A percentile compares a stretch with the other conserved stretches of the same genome.
These are phyloP conservation scores for Cheumatopsyche charites DNA, from an alignment of 1,140 invertebrate species.

Conservation along the genomic window DNA sequence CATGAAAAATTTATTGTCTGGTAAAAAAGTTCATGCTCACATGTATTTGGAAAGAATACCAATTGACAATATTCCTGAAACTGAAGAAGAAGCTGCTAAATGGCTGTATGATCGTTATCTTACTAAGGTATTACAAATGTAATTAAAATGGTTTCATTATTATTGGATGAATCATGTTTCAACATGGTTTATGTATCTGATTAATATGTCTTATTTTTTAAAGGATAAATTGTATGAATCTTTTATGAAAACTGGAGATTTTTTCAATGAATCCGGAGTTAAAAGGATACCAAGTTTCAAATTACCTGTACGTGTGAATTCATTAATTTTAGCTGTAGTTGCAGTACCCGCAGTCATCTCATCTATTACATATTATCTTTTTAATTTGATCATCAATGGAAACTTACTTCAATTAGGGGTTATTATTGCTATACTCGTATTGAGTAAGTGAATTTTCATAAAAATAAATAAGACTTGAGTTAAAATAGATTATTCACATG, in stretches of 20 bases:
- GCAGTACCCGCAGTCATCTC: slow-evolving; percentile 73
- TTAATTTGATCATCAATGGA: slow-evolving; percentile 72
- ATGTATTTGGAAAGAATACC: slow-evolving; percentile 83
- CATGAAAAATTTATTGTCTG: slow-evolving; percentile 81
- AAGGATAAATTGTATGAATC: slow-evolving; percentile 83
- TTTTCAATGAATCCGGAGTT: slow-evolving; percentile 77
- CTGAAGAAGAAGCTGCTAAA: slow-evolving; percentile 76
- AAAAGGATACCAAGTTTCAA: slow-evolving; percentile 64
- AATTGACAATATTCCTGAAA: slow-evolving; percentile 78
- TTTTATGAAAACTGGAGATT: slow-evolving; percentile 80
- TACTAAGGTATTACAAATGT: slow-evolving; percentile 73
- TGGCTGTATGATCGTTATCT: slow-evolving; percentile 85
- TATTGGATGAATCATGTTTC: too few species aligned
- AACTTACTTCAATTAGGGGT: slow-evolving; percentile 74
- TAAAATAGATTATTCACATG: background rate
- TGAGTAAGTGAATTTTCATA: slow-evolving; percentile 62
- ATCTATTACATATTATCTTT: slow-evolving; percentile 73
- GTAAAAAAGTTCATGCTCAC: slow-evolving; percentile 75
- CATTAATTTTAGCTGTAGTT: slow-evolving; percentile 74
- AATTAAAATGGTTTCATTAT: too few species aligned
- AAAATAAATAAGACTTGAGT: too few species aligned
- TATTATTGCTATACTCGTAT: slow-evolving; percentile 67
- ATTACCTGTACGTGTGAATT: slow-evolving; percentile 66
- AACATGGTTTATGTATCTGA: too few species aligned
- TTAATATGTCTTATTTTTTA: slow-evolving; percentile 47